phyloP scores from a whole-genome alignment of 1,140 invertebrate genomes.

The Gryon sp. region DNA sequence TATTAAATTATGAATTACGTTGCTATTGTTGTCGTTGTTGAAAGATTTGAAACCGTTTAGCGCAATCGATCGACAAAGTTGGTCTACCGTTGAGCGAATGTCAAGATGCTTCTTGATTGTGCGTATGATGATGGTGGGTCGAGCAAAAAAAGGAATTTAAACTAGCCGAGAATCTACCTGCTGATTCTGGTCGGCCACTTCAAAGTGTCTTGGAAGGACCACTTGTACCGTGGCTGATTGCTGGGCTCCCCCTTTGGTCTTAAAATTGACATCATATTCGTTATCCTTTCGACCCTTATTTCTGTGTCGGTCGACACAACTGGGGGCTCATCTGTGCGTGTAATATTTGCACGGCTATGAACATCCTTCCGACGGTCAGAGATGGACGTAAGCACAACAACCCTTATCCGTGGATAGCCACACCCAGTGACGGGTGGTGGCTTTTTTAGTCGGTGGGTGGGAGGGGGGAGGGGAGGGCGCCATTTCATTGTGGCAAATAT shows the following conservation, averaged over 20 bases:
- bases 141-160: not conserved
- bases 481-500: constrained; percentile 33
- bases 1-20: constrained; percentile 73
- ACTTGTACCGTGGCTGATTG: constrained; percentile 66
- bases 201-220: constrained; percentile 52
- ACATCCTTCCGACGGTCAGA: constrained; percentile 59
- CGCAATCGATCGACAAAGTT: constrained; percentile 21
- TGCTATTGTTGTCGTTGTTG: constrained; percentile 60
- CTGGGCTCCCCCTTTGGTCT: constrained; percentile 71
- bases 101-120: constrained; percentile 37
- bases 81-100: constrained; percentile 21
- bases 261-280: constrained; percentile 79
- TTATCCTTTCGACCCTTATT: constrained; percentile 78
- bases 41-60: constrained; percentile 61
- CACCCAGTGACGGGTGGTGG: constrained; percentile 49
- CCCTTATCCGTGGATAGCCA: constrained; percentile 58
- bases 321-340: constrained; percentile 24
- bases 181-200: constrained; percentile 13
- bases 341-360: constrained; percentile 59
- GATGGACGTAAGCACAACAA: constrained; percentile 60
- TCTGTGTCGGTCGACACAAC: constrained; percentile 17
- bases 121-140: not conserved
- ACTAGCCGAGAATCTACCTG: constrained; percentile 10
- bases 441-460: no score
- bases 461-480: no score